These are phyloP conservation scores for Ditula angustiorana DNA, from an alignment of 2,888 invertebrate species.

Conservation along the genomic window DNA sequence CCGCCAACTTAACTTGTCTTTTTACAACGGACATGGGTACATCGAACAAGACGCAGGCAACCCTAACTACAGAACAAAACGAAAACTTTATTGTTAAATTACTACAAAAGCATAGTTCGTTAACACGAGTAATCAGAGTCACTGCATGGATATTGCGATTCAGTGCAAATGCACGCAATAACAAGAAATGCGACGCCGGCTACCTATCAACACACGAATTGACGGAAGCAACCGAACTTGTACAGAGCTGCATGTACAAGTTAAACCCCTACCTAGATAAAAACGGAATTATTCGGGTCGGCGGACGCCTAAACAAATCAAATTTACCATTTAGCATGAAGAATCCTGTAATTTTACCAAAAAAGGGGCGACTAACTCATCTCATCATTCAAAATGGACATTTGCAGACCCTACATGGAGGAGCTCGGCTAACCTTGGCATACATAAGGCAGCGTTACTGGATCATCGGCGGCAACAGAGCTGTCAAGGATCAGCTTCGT, in stretches of 20 bases:
- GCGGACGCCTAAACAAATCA: neutral
- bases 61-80: neutral
- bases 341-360: neutral
- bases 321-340: neutral
- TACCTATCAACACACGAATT: conserved; percentile 7
- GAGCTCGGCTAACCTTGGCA: neutral
- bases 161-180: neutral
- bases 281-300: neutral
- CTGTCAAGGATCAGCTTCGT: neutral
- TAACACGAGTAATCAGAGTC: conserved; percentile 14
- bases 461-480: conserved; percentile 12
- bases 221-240: neutral
- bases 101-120: conserved; percentile 4
- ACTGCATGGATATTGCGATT: neutral
- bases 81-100: neutral
- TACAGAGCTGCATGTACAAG: neutral
- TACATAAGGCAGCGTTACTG: conserved; percentile 7
- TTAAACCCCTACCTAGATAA: conserved; percentile 4
- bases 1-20: neutral
- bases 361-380: neutral
- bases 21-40: too few relatives aligned
- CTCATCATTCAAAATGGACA: neutral
- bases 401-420: neutral
- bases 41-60: neutral
- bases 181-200: neutral